Evolutionary conservation across 2,797 vertebrate genomes (phyloP).

Genomic region (Ceryle rudis): DNA sequence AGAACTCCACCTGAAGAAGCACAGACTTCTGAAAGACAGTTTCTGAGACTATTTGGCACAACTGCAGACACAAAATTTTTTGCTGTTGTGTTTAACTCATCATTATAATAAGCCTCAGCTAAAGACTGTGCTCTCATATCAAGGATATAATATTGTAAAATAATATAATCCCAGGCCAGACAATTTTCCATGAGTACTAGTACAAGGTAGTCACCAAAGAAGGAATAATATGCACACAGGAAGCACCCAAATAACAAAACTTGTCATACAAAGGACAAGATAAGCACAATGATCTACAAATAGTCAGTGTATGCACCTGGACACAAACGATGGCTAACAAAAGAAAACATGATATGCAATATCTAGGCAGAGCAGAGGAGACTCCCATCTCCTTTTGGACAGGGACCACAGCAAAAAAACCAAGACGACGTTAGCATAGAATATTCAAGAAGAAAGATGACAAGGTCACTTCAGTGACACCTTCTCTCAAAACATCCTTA

Average conservation of each 20-base stretch:
- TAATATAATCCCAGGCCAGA: not conserved
- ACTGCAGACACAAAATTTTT: not conserved
- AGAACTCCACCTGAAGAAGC: not conserved
- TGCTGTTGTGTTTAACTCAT: not conserved
- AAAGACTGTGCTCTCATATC: too few relatives aligned
- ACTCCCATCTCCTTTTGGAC: not conserved
- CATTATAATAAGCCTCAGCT: too few relatives aligned
- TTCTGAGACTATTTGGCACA: not conserved
- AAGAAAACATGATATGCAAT: not conserved
- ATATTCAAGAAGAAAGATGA: not conserved
- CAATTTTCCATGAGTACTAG: not conserved
- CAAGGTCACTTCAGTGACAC: not conserved
- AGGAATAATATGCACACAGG: not conserved
- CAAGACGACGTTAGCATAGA: fast-evolving
- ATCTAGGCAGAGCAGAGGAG: not conserved
- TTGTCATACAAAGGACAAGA: not conserved
- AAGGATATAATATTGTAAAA: not conserved
- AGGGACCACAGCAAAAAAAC: not conserved
- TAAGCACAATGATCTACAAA: not conserved
- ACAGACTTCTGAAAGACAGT: not conserved
- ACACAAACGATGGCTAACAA: not conserved
- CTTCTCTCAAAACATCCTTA: not conserved
- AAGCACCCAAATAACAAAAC: not conserved
- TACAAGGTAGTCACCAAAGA: not conserved
- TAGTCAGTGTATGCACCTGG: not conserved